Evolutionary conservation across 2,113 vertebrate genomes (phyloP).

Genomic region (Sterna hirundo): DNA sequence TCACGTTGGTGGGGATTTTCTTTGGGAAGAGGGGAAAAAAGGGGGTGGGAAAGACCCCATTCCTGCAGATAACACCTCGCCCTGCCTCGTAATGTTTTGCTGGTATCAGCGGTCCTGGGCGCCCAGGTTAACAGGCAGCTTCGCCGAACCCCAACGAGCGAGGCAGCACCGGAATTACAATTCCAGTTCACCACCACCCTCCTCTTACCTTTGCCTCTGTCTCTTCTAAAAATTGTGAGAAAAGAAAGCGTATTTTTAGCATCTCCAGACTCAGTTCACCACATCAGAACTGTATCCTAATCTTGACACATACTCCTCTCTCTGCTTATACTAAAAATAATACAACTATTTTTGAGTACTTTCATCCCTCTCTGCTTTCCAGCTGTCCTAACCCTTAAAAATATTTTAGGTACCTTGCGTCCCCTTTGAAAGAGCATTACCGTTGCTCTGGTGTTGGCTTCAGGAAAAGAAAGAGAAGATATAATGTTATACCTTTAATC

Average conservation of each 20-base stretch:
- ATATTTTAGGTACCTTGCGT: constrained; percentile 28
- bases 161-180: not conserved
- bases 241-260: constrained; percentile 71
- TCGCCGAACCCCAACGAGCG: not conserved
- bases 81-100: not conserved
- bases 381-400: constrained; percentile 32
- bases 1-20: not conserved
- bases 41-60: not conserved
- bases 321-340: constrained; percentile 71
- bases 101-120: accelerated
- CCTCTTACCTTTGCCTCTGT: constrained; percentile 25
- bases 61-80: not conserved
- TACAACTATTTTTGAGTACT: constrained; percentile 68
- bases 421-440: not conserved
- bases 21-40: not conserved
- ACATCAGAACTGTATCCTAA: constrained; percentile 45
- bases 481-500: constrained; percentile 19
- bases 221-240: constrained; percentile 41
- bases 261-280: constrained; percentile 33
- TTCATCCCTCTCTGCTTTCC: constrained; percentile 41
- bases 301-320: constrained; percentile 43
- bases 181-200: constrained; percentile 9
- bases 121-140: not conserved
- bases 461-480: constrained; percentile 37
- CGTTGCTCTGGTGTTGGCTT: not conserved